Evolutionary conservation across 2,888 invertebrate genomes (phyloP), one percentile per base, ranked within the genome.

Genomic region (Athalia rosae): DNA sequence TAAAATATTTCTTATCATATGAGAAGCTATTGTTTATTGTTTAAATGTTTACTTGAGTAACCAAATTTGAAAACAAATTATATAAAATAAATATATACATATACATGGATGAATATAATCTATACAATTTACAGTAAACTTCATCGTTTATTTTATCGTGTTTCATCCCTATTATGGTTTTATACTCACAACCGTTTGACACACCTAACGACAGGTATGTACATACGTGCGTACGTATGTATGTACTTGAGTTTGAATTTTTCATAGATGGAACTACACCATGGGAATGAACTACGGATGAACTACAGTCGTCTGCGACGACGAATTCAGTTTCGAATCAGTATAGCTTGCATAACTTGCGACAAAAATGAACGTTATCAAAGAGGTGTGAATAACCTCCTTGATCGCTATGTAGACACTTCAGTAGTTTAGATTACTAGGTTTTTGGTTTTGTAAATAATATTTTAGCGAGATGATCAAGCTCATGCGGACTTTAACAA

Each of bases 21-120:
- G 8, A 62, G 62, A 8, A 8, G n/a, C 62, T 62, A 43, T 62
- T 62, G 43, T 62, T 62, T 64, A 64, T 64, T 64, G n/a, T 48
- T 48, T 47, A 9, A 64, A 64, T 47, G 64, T 64, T 64, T 45
- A 64, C 64, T 64, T 64, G 47, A 64, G 64, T 41, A 15, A 48
- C 47, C 64, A 45, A 47, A 64, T 64, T 41, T n/a, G 47, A 8
- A 64, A 64, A 28, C 28, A 47, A 62, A 62, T 61, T 61, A 61
- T 61, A 28, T 61, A 15, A 28, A 61, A 61, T 28, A 61, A 61
- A 50, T 50, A 50, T 50, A 50, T 50, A 50, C 11, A 50, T 9
- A 50, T 50, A 50, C 7, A 61, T 61, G 41, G 47, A 64, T 64
- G 64, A 13, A 53, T 53, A 53, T 53, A 53, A 53, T 53, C 9